phyloP scores from a whole-genome alignment of 2,113 vertebrate genomes.

The Plectropomus leopardus region DNA sequence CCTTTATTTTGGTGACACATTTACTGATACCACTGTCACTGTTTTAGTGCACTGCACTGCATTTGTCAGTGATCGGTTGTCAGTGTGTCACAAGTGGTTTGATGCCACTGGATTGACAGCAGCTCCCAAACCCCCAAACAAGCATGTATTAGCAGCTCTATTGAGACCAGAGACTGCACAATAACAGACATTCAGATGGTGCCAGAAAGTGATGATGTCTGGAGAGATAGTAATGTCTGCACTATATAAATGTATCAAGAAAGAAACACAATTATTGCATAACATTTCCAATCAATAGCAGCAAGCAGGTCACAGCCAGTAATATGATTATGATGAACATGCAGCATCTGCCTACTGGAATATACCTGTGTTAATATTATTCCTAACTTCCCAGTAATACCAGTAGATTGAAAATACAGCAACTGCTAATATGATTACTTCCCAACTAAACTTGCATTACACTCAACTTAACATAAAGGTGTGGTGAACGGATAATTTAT shows the following conservation, averaged over 20 bases:
- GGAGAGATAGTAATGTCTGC: constrained; percentile 3
- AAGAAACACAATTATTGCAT: not conserved
- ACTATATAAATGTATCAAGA: constrained; percentile 10
- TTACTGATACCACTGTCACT: constrained; percentile 5
- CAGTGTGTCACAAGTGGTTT: constrained; percentile 35
- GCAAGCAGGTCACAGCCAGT: not conserved
- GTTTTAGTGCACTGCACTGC: constrained; percentile 2
- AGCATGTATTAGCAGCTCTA: constrained; percentile 21
- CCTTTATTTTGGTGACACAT: constrained; percentile 3
- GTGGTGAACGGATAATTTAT: too few relatives aligned
- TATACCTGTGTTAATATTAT: not conserved
- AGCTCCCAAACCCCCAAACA: constrained; percentile 16
- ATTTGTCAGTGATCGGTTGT: constrained; percentile 31
- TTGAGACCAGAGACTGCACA: constrained; percentile 12
- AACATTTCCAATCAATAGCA: constrained; percentile 19
- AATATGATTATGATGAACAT: not conserved
- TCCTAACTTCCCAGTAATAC: not conserved
- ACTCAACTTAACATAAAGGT: not conserved
- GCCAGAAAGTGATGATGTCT: constrained; percentile 4
- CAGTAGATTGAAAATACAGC: too few relatives aligned
- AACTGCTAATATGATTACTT: too few relatives aligned
- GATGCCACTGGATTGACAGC: constrained; percentile 48
- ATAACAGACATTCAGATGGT: not conserved
- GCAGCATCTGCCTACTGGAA: not conserved
- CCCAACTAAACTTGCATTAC: not conserved